phyloP scores from a whole-genome alignment of 2,113 vertebrate genomes.

The Mormyrus lacerda region DNA sequence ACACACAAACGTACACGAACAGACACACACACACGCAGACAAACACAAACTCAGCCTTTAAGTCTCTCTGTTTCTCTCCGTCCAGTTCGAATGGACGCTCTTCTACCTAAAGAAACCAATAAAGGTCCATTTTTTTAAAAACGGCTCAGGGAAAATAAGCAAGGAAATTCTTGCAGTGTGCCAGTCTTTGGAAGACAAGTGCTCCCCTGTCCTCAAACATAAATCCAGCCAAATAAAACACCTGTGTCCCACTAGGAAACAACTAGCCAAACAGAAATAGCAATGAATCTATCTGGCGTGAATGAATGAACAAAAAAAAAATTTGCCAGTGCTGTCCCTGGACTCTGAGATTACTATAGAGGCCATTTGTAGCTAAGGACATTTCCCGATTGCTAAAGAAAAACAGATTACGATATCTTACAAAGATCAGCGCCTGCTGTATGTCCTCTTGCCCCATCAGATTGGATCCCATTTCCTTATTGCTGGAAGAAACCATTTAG shows the following conservation, averaged over 20 bases:
- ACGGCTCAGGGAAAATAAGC: slow-evolving; percentile 59
- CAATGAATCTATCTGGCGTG: slow-evolving; percentile 64
- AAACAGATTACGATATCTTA: slow-evolving; percentile 26
- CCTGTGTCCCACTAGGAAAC: slow-evolving; percentile 66
- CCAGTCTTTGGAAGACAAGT: slow-evolving; percentile 66
- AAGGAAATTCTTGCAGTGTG: slow-evolving; percentile 64
- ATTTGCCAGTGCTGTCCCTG: slow-evolving; percentile 59
- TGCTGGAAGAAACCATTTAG: background rate
- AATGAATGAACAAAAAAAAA: slow-evolving; percentile 48
- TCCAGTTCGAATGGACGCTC: slow-evolving; percentile 29
- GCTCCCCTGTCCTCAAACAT: slow-evolving; percentile 62
- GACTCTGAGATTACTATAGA: slow-evolving; percentile 64
- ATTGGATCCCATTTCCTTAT: background rate
- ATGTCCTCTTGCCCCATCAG: background rate
- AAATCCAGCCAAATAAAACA: slow-evolving; percentile 77
- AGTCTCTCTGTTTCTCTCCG: slow-evolving; percentile 3
- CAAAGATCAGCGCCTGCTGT: background rate
- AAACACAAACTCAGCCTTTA: background rate
- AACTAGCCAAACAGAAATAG: slow-evolving; percentile 68
- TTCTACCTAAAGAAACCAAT: slow-evolving; percentile 39
- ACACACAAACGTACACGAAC: background rate
- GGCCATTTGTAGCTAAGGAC: slow-evolving; percentile 64
- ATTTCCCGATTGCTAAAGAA: slow-evolving; percentile 59
- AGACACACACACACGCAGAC: background rate
- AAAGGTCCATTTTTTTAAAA: slow-evolving; percentile 18